These are phyloP conservation scores for Aradus depressus DNA, from an alignment of 2,888 invertebrate genomes.

Conservation along the genomic window DNA sequence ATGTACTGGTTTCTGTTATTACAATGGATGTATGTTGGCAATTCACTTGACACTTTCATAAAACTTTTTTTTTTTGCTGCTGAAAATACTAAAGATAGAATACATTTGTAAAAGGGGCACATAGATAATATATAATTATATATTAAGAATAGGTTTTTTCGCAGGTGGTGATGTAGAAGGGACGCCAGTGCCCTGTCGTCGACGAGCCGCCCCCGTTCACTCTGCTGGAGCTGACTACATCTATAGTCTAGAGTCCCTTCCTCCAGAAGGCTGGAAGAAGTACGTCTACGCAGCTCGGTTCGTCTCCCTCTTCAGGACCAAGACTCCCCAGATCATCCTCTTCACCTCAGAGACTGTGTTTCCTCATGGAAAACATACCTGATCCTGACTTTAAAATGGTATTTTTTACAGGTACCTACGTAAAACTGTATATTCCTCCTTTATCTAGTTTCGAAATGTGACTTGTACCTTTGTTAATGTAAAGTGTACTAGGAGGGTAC, in stretches of 20 bases:
- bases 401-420: conserved; percentile 53
- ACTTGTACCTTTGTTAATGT: no score
- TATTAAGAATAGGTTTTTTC: no score
- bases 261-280: no score
- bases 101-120: no score
- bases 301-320: conserved; percentile 78
- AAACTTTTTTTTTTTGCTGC: no score
- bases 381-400: conserved; percentile 65
- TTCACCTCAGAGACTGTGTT: conserved; percentile 75
- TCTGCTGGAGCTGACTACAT: conserved; percentile 63
- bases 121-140: no score
- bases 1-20: no score
- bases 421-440: conserved; percentile 1
- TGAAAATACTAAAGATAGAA: no score
- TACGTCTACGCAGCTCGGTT: conserved; percentile 80
- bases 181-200: conserved; percentile 45
- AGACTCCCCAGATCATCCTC: conserved; percentile 86
- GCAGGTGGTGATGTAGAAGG: conserved; percentile 40
- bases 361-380: conserved; percentile 82
- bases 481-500: no score
- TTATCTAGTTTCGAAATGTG: no score
- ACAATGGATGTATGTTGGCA: no score
- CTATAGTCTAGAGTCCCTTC: conserved; percentile 74
- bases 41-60: no score
- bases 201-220: conserved; percentile 49